phyloP scores from a whole-genome alignment of 2,888 invertebrate genomes.

The Tetragonula carbonaria region DNA sequence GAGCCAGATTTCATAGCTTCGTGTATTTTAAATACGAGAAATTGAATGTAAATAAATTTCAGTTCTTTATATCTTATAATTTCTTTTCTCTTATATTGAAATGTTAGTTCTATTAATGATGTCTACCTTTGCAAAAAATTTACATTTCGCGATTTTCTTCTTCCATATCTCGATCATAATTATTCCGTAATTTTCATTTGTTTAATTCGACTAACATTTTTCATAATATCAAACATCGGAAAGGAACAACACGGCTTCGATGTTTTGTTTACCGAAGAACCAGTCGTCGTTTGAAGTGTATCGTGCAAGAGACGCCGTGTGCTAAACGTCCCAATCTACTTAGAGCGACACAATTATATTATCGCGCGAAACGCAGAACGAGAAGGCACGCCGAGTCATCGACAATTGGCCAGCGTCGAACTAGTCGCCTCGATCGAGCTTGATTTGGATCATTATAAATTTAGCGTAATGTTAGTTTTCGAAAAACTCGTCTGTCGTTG shows the following conservation, averaged over 20 bases:
- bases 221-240: neutral
- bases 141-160: too few relatives aligned
- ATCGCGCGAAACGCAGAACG: constrained; percentile 37
- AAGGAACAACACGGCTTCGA: constrained; percentile 2
- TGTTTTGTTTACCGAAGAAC: constrained; percentile 53
- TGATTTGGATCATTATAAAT: neutral
- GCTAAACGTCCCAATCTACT: constrained; percentile 51
- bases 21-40: neutral
- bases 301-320: constrained; percentile 64
- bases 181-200: neutral
- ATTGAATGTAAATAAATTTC: too few relatives aligned
- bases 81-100: too few relatives aligned
- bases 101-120: too few relatives aligned
- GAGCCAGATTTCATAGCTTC: neutral
- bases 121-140: too few relatives aligned
- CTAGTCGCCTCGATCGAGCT: neutral
- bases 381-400: constrained; percentile 11
- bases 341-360: constrained; percentile 50
- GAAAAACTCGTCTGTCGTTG: neutral
- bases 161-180: neutral
- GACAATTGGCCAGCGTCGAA: neutral
- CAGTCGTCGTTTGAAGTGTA: constrained; percentile 54
- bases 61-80: too few relatives aligned
- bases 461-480: neutral
- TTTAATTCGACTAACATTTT: neutral